A percentile compares a stretch with the other conserved stretches of the same genome.
phyloP scores from a whole-genome alignment of 2,113 vertebrate species.

The Plecturocebus donacophilus region DNA sequence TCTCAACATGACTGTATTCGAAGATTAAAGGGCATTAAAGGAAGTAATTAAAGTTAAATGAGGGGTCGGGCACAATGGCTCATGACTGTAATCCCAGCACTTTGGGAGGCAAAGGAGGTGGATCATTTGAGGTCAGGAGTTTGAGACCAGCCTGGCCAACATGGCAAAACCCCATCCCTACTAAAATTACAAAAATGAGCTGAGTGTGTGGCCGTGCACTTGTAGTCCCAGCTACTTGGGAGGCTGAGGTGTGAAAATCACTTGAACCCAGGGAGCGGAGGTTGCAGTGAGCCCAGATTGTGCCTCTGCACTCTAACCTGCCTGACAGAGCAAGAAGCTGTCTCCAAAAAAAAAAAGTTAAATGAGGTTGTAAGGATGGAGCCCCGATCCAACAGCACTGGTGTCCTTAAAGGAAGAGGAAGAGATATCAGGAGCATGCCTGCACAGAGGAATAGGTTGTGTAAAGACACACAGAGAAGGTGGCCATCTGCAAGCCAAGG shows the following conservation, averaged over 20 bases:
- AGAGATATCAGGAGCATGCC: background rate
- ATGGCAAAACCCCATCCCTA: background rate
- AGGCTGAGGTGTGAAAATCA: background rate
- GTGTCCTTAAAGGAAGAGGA: background rate
- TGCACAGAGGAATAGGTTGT: background rate
- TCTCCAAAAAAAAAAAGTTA: background rate
- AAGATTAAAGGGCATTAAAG: background rate
- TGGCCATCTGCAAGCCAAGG: background rate
- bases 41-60: background rate
- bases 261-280: background rate
- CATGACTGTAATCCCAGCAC: background rate
- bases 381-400: too few relatives aligned
- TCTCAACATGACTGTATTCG: background rate
- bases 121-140: background rate
- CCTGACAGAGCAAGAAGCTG: background rate
- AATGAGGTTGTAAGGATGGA: too few relatives aligned
- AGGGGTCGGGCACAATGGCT: background rate
- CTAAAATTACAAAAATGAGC: background rate
- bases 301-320: background rate
- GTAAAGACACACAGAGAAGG: background rate
- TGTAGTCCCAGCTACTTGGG: background rate
- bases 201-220: fast-evolving
- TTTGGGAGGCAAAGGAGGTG: background rate
- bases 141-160: background rate
- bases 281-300: background rate